Base-by-base conservation (phyloP, 2,797 vertebrate species). In the Nasua narica region DNA sequence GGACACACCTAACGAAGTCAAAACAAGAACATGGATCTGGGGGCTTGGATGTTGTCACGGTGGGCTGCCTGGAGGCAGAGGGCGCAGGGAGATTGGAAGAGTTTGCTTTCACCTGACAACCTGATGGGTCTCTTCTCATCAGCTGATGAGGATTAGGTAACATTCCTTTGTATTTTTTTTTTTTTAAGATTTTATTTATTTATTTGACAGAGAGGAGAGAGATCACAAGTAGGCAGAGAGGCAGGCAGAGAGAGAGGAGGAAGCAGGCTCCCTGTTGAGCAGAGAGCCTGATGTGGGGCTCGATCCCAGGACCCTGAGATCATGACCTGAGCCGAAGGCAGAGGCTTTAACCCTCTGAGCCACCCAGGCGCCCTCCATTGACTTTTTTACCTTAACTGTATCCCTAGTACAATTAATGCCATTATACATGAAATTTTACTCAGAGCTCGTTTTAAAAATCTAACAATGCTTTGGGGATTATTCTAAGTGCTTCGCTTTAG, bases 1-100 rank as follows among this genome's bases (percentile, higher is more conserved):
- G 18, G 52, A 58, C 14, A 40, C 15, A 21, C 10, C 13, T 0
- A 83, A 43, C 23, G 13, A 46, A 70, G 43, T n/a, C 88, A 13
- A 77, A 50, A 35, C 14, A 50, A 37, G 62, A 60, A 50, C 4
- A 23, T 29, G 5, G 50, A n/a, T 54, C 5, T 74, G 7, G 0
- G 12, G 67, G 18, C 15, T 2, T 46, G 18, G 12, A 37, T 16
- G 8, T 46, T 9, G 11, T 48, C 35, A 7, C 0, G 27, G 5
- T 10, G 23, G 74, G n/a, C 12, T 1, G 9, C 2, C 9, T 8
- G 48, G 37, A 15, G 10, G 3, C 4, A 0, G 5, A 19, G 3
- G 10, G 15, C 16, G 3, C 48, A 32, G 60, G 77, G 15, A 5
- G 0, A 8, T 0, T 0, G 21, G 37, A 50, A 40, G 27, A 23